Evolutionary conservation across 2,797 vertebrate species (phyloP), one percentile per base, ranked within the genome.

Genomic region (Xerus rutilus): DNA sequence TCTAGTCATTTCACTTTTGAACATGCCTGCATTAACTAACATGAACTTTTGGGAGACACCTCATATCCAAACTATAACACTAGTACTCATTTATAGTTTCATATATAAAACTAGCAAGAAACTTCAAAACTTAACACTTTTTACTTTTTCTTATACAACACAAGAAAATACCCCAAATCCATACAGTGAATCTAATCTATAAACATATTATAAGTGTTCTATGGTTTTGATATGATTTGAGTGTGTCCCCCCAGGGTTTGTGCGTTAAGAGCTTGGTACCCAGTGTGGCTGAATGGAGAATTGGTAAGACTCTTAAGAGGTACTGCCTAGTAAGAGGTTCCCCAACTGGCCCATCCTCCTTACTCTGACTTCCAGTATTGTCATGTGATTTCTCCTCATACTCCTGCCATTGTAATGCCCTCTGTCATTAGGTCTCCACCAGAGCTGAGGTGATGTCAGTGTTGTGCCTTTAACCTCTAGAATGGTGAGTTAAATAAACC

Each of bases 331-430:
- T 32, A 25, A 13, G n/a, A 49, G 43, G 45, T 21, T 23, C 17
- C 32, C 8, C 6, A 43, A 11, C 6, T 7, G 57, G 25, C 3
- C 17, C n/a, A 1, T 35, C 8, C n/a, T 5, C 17, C 14, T 47
- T 32, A 1, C 5, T 62, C n/a, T 84, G 45, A 3, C 59, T 76
- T 67, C 54, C n/a, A 2, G 7, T 25, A 47, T 54, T 52, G 35
- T 13, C 21, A 5, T 15, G 12, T 39, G 57, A 32, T 30, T 14
- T 30, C 5, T 30, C 9, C 11, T 32, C 20, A 1, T 35, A 32
- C 17, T 35, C 0, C 57, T 73, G 32, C 17, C 17, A 9, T 30
- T 11, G 11, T 35, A 43, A 30, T 21, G 2, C 23, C 10, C 62
- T 91, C 21, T 43, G 67, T 10, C n/a, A 18, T 2, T 4, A 64